Evolutionary conservation across 1,140 invertebrate genomes (phyloP).

Genomic region (Dinoponera quadriceps): DNA sequence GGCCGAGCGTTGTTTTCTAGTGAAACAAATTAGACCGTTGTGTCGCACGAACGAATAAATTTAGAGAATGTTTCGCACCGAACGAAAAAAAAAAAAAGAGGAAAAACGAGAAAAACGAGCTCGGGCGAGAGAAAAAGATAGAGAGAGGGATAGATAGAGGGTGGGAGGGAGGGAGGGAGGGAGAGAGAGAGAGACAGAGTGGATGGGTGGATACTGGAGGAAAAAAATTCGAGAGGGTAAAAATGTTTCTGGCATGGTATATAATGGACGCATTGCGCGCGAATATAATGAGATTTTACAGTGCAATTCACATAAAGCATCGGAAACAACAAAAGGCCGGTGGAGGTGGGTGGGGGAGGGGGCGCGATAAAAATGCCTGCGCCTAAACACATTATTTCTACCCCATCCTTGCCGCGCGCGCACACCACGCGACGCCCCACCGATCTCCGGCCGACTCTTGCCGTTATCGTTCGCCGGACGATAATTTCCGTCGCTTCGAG

Average conservation of each 20-base stretch:
- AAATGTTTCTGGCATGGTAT: conserved; percentile 83
- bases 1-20: conserved; percentile 63
- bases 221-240: conserved; percentile 71
- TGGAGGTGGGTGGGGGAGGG: conserved; percentile 50
- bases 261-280: conserved; percentile 82
- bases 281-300: conserved; percentile 85
- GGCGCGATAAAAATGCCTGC: conserved; percentile 82
- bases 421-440: conserved; percentile 29
- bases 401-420: conserved; percentile 56
- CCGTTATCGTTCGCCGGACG: conserved; percentile 50
- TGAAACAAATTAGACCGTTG: conserved; percentile 74
- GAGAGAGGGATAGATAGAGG: conserved; percentile 29
- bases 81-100: conserved; percentile 38
- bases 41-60: conserved; percentile 74
- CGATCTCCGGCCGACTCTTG: conserved; percentile 65
- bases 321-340: conserved; percentile 82
- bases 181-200: conserved; percentile 32
- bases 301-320: conserved; percentile 85
- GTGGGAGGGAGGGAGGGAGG: too few species aligned
- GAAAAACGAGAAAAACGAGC: conserved; percentile 34
- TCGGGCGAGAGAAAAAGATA: background rate
- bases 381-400: conserved; percentile 84
- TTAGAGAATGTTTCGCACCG: conserved; percentile 71
- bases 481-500: conserved; percentile 51
- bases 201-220: conserved; percentile 50